Evolutionary conservation across 2,888 invertebrate genomes (phyloP), one percentile per base, ranked within the genome.

Genomic region (Caenorhabditis sp.): DNA sequence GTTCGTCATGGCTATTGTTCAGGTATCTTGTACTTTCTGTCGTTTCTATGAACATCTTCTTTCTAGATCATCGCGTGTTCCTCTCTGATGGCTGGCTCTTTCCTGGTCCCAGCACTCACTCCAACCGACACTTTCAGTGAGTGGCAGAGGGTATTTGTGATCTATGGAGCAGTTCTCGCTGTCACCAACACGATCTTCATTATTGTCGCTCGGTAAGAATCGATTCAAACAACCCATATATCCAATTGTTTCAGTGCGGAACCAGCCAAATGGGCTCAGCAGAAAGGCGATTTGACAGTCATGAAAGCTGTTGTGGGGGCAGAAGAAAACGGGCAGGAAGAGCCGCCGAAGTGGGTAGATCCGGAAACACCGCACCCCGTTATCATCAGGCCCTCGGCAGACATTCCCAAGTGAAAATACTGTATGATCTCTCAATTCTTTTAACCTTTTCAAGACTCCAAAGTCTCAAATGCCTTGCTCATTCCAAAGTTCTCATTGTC

Each of bases 1-100:
- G 8, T 84, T 86, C 32, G 87, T 89, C 32, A 88, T 89, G 88
- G 83, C 87, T 3, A 83, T 86, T 28, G 86, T 87, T 3, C 87
- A 87, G 80, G 86, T 87, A n/a, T n/a, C n/a, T n/a, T n/a, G n/a
- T n/a, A n/a, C n/a, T n/a, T n/a, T n/a, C n/a, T n/a, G n/a, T n/a
- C n/a, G n/a, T n/a, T n/a, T n/a, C 4, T 9, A 32, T 9, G 9
- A 32, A 32, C 4, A 50, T 3, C n/a, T 24, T 53, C 24, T 13
- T 70, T 80, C 28, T 77, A 85, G 83, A 87, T 86, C n/a, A 60
- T 87, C n/a, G 83, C 88, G 6, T 84, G 83, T 67, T 18, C 76
- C 1, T 71, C 85, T 9, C 77, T 89, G 11, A 86, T 87, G 70
- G 72, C 80, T 28, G 88, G 88, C 9, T 87, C 87, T 0, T 89